phyloP scores from a whole-genome alignment of 1,140 invertebrate genomes.

The Brachionus manjavacas region DNA sequence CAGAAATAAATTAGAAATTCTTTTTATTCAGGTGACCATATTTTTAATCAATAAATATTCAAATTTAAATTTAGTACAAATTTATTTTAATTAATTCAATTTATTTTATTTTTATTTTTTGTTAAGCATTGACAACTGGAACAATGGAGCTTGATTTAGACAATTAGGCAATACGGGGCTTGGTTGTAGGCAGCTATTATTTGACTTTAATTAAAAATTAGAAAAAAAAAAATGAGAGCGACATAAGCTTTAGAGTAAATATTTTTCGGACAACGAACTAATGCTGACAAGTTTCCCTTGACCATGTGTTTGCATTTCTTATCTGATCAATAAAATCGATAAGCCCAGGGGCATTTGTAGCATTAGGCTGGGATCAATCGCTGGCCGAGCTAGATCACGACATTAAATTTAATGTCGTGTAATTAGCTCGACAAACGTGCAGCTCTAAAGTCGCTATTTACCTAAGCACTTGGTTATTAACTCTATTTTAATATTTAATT shows the following conservation, averaged over 20 bases:
- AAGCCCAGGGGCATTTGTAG: background rate
- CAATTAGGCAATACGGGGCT: background rate
- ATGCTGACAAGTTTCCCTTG: background rate
- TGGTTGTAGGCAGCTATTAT: background rate
- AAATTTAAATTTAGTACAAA: background rate
- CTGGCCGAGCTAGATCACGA: background rate
- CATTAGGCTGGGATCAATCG: background rate
- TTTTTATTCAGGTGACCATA: background rate
- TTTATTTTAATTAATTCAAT: background rate
- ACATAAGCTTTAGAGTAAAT: background rate
- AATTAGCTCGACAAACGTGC: background rate
- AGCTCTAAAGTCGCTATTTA: background rate
- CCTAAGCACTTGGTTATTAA: slow-evolving; percentile 1
- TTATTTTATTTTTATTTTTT: background rate
- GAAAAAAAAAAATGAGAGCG: background rate
- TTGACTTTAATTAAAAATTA: background rate
- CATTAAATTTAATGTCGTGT: background rate
- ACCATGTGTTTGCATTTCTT: background rate
- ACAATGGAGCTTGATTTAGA: background rate
- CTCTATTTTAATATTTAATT: background rate
- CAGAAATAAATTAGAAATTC: slow-evolving; percentile 13
- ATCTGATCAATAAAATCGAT: background rate
- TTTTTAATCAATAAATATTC: background rate
- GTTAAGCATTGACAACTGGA: background rate
- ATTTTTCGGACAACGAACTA: background rate